Percentiles rank a stretch among this genome's conserved stretches.
Conservation (phyloP, 37 sponge, comb jelly and placozoan species). For the Tethya wilhelma region DNA sequence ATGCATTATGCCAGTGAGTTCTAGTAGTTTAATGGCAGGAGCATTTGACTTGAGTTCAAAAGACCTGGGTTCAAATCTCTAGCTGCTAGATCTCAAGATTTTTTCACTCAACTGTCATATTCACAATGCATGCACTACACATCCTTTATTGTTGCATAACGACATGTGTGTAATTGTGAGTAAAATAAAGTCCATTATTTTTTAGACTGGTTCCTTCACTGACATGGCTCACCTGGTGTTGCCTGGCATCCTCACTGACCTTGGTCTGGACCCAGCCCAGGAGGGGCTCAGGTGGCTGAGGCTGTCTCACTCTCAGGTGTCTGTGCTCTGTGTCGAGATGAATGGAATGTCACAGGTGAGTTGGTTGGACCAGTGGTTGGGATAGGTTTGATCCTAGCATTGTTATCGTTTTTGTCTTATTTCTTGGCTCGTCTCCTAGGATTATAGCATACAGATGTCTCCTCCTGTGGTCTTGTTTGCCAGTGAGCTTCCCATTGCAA, state of each 20-base stretch:
- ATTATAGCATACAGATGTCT: constrained; percentile 29
- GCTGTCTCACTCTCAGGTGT: constrained; percentile 3
- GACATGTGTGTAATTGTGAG: no score
- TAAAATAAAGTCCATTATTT: no score
- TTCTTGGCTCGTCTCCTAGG: neutral
- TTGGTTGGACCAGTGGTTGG: neutral
- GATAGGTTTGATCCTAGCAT: neutral
- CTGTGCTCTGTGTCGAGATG: constrained; percentile 32
- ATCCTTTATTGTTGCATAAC: no score
- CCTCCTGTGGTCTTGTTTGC: constrained; percentile 41
- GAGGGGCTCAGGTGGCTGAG: constrained; percentile 19
- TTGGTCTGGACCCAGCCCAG: constrained; percentile 9
- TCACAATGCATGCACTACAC: no score
- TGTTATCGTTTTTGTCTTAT: neutral
- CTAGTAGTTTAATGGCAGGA: no score
- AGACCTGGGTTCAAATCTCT: no score
- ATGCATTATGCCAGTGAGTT: no score
- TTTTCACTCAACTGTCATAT: no score
- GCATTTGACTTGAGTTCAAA: no score
- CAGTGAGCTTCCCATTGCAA: constrained; percentile 20
- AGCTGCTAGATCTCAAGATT: no score
- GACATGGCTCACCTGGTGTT: constrained; percentile 60
- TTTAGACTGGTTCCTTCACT: constrained; percentile 39
- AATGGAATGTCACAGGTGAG: constrained; percentile 38
- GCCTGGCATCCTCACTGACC: constrained; percentile 1